Conservation (phyloP, 2,797 vertebrate species). For the Neopelma chrysocephalum region DNA sequence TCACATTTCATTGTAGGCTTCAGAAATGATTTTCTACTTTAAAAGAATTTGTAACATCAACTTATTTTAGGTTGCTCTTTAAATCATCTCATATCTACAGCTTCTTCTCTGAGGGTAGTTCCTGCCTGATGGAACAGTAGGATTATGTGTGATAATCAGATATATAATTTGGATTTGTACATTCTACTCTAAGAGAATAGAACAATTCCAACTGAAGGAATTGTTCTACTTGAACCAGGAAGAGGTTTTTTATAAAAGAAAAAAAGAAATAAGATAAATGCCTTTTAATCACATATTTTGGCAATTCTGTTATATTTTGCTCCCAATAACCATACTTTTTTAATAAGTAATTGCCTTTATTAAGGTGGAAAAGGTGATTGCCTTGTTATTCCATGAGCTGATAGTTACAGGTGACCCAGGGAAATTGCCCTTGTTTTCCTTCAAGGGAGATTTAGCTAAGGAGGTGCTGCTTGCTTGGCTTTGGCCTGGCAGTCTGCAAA, state of each 20-base stretch:
- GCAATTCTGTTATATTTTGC: background rate
- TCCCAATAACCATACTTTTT: background rate
- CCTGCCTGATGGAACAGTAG: background rate
- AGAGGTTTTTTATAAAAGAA: background rate
- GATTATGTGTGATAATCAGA: background rate
- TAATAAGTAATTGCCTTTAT: background rate
- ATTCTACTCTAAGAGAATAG: background rate
- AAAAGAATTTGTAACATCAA: background rate
- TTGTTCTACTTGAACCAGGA: background rate
- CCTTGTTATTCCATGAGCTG: background rate
- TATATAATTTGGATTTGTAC: background rate
- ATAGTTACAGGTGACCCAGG: background rate
- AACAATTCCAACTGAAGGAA: background rate
- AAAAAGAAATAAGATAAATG: background rate
- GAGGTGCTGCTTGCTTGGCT: background rate
- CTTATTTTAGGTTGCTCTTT: background rate
- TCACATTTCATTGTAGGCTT: background rate
- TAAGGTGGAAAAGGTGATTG: background rate
- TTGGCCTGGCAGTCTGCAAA: background rate
- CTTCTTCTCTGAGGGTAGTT: background rate
- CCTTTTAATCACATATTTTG: background rate
- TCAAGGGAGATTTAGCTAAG: accelerated
- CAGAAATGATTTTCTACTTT: background rate
- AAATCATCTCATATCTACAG: background rate
- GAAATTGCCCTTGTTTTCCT: background rate